phyloP scores from a whole-genome alignment of 1,140 invertebrate species.

The Sminthurinus signatus region DNA sequence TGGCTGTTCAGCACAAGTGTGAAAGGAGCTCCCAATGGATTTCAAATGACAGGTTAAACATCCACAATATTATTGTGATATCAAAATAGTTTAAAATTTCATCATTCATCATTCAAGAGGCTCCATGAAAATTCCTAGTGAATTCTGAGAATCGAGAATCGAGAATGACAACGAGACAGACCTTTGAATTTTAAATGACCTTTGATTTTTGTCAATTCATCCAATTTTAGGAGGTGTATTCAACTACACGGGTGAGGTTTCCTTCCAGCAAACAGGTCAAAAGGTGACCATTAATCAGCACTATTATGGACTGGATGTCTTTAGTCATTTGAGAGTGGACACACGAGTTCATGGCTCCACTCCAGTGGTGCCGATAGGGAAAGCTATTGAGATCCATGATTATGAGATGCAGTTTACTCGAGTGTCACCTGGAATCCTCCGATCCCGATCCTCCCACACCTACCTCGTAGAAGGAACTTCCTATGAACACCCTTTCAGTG shows the following conservation, averaged over 20 bases:
- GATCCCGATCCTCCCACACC: conserved; percentile 47
- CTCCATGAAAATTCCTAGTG: too few relatives aligned
- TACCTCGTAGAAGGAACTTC: conserved; percentile 49
- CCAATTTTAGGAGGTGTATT: conserved; percentile 76
- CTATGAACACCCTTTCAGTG: conserved; percentile 49
- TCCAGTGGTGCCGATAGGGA: conserved; percentile 57
- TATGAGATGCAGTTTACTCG: conserved; percentile 75
- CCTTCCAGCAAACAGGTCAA: conserved; percentile 63
- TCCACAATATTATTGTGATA: too few relatives aligned
- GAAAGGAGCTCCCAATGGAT: conserved; percentile 71
- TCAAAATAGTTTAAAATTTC: too few relatives aligned
- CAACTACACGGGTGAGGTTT: conserved; percentile 69
- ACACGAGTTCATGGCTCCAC: conserved; percentile 69
- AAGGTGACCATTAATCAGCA: conserved; percentile 65
- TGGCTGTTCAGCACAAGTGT: conserved; percentile 85
- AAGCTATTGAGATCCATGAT: conserved; percentile 65
- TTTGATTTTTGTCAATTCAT: too few relatives aligned
- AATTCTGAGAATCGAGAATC: too few relatives aligned
- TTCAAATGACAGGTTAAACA: conserved; percentile 67
- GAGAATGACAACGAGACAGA: too few relatives aligned
- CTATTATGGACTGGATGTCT: conserved; percentile 81
- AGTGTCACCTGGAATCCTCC: conserved; percentile 52
- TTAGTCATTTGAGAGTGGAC: conserved; percentile 74
- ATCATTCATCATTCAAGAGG: too few relatives aligned
- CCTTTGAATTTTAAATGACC: too few relatives aligned